Base-by-base conservation (phyloP, 64 coral and sea anemone species). In the Montipora efflorescens region DNA sequence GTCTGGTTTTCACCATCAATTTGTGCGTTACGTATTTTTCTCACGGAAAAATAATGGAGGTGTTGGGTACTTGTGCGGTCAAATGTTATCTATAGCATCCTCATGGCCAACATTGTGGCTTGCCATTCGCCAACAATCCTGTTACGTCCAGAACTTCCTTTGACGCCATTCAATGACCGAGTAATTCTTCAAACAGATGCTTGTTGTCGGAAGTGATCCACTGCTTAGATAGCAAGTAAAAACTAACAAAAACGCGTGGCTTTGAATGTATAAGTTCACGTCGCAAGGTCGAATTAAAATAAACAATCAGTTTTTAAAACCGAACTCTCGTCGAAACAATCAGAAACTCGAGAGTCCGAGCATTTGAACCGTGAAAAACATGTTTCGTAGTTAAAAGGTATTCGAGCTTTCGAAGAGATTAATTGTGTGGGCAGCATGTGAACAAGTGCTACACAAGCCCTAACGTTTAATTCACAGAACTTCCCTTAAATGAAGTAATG, bases 141-240 rank as follows among this genome's bases (percentile, higher is more conserved):
- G 82, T 86, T 86, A 86, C 20, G 82, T 19, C 61, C 18, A 8
- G 49, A 86, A 86, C 82, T 86, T 86, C 82, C 82, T 86, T 45
- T 86, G 82, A 72, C 82, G 82, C 47, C 44, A n/a, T 46, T 78
- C 47, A 3, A 28, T 76, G 67, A 64, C 61, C 14, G 61, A 86
- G 71, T 86, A 72, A 86, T 49, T 70, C 61, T 72, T 46, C 22
- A 72, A 86, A 20, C 82, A 86, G 82, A 86, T 86, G 82, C 36
- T 49, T 49, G 82, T 86, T 86, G 82, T 86, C 82, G 82, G 82
- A 86, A 86, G 82, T 86, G 43, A 86, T 72, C 47, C 67, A 71
- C 18, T 45, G 82, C 43, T 71, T 86, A 71, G 62, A 86, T 86
- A 71, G 62, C 68, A 72, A 86, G 1, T 36, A 86, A 86, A 86